Conservation (phyloP, 2,113 vertebrate genomes). For the Sisor rabdophorus region DNA sequence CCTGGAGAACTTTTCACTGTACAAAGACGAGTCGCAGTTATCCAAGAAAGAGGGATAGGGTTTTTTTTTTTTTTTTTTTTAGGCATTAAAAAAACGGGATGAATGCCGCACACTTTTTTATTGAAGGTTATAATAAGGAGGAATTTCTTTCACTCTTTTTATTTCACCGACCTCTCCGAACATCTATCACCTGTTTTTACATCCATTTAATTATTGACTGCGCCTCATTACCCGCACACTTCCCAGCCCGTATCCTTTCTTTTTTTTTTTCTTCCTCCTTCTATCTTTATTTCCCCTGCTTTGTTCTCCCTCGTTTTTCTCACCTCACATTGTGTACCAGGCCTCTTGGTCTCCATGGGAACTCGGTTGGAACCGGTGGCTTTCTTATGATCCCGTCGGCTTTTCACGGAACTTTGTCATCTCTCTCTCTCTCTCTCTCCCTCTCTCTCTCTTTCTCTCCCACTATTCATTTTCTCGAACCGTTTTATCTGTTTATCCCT, state of each 20-base stretch:
- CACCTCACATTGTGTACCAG: slow-evolving; percentile 69
- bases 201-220: slow-evolving; percentile 25
- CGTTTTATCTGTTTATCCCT: slow-evolving; percentile 42
- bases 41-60: neutral
- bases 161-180: neutral
- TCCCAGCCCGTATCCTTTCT: slow-evolving; percentile 56
- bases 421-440: slow-evolving; percentile 34
- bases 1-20: neutral
- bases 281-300: slow-evolving; percentile 40
- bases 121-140: slow-evolving; percentile 4
- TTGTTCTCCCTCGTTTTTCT: slow-evolving; percentile 52
- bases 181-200: slow-evolving; percentile 22
- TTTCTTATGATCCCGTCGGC: slow-evolving; percentile 73
- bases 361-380: slow-evolving; percentile 72
- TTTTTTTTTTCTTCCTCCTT: slow-evolving; percentile 41
- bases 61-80: neutral
- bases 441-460: too few species aligned
- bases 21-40: neutral
- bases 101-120: neutral
- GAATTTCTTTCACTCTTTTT: too few species aligned
- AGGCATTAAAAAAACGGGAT: too few species aligned
- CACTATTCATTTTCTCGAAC: neutral
- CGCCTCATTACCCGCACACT: slow-evolving; percentile 28
- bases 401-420: slow-evolving; percentile 63
- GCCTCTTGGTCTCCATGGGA: slow-evolving; percentile 77